A percentile compares a stretch with the other conserved stretches of the same genome.
These are phyloP conservation scores for Cygnus buccinator DNA, from an alignment of 2,113 vertebrate species.

Conservation along the genomic window DNA sequence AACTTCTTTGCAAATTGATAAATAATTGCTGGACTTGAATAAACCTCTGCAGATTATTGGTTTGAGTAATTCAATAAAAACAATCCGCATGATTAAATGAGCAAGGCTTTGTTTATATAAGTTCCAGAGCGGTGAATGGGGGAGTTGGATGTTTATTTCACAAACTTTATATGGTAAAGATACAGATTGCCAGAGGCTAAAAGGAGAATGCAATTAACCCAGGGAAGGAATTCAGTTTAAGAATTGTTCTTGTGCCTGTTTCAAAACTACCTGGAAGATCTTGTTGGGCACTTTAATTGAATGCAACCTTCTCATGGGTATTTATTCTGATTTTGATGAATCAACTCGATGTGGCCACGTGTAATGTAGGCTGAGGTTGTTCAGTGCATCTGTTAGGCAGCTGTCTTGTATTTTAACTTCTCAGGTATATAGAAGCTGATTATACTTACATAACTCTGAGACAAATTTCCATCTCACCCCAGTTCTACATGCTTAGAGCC, in stretches of 20 bases:
- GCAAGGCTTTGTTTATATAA: neutral
- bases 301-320: neutral
- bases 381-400: neutral
- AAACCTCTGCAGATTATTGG: neutral
- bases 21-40: neutral
- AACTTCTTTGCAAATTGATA: neutral
- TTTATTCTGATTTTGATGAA: neutral
- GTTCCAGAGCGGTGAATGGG: neutral
- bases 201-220: neutral
- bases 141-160: neutral
- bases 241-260: neutral
- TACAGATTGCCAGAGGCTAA: neutral
- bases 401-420: neutral
- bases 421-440: neutral
- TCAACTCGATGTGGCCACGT: neutral
- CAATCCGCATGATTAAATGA: neutral
- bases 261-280: neutral
- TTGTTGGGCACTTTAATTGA: neutral
- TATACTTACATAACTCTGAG: neutral
- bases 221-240: neutral
- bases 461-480: neutral
- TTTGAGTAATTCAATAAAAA: constrained; percentile 12
- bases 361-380: neutral
- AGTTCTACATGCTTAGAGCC: neutral
- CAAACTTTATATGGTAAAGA: neutral